Base-by-base conservation (phyloP, 2,888 invertebrate genomes). In the Apotomis betuletana region DNA sequence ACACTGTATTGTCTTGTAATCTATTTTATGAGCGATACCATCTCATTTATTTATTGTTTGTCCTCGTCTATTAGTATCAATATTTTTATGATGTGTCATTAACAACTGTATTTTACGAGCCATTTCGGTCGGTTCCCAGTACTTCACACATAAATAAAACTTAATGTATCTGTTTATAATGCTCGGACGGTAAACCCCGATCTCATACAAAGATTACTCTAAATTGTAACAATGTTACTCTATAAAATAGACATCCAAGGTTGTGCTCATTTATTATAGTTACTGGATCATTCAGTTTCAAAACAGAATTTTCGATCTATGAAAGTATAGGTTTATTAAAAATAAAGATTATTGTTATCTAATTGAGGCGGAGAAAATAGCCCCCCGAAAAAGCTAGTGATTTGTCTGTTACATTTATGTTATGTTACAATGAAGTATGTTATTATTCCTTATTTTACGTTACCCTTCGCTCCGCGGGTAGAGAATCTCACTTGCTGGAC, bases 101-200 rank as follows among this genome's bases (percentile, higher is more conserved):
- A 38, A 27, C 49, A 46, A 61, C 44, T 15, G 15, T 41, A 36
- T 55, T 65, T 65, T 65, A 65, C 65, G 65, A 65, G 6, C 55
- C 65, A 65, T 44, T 64, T 57, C 65, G 44, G 12, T 41, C 52
- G 9, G 27, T 55, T 65, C 65, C n/a, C 13, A 4, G 65, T 65
- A 57, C 65, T 65, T 51, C 13, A 44, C 65, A 58, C 58, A 13
- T 59, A 71, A 67, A 44, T 61, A 67, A 67, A 71, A 27, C 41
- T 67, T 55, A 70, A 61, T 67, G 67, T n/a, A 49, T 51, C 49
- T 49, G 55, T 62, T 71, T 71, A 71, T 71, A 49, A 61, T 60
- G 41, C 15, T 15, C 5, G 4, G 46, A 55, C 61, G 15, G 55
- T 67, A 12, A 58, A 9, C 8, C 6, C 27, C 13, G 59, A 70